These are phyloP conservation scores for Cinclus mexicanus DNA, from an alignment of 2,113 vertebrate species.

Conservation along the genomic window DNA sequence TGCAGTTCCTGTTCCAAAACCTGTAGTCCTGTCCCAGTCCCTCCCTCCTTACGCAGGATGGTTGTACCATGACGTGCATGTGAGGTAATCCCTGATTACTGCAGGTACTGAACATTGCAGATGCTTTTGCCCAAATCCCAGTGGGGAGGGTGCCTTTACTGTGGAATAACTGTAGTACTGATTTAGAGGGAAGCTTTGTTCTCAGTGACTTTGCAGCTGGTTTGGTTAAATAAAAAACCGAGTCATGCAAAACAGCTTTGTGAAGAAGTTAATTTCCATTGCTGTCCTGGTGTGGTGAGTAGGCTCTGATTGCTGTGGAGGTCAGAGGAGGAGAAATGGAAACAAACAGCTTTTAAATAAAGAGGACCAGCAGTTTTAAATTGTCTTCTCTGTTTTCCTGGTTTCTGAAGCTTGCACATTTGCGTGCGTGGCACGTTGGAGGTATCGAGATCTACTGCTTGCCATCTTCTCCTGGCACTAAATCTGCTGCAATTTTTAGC, in stretches of 20 bases:
- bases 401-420: neutral
- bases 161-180: neutral
- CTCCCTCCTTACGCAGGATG: neutral
- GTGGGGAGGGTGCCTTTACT: neutral
- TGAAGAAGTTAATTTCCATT: neutral
- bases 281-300: neutral
- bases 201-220: neutral
- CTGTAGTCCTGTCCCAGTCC: neutral
- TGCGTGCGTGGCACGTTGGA: neutral
- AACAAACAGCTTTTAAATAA: neutral
- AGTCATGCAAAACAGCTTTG: neutral
- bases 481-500: neutral
- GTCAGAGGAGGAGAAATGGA: neutral
- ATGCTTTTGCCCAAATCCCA: neutral
- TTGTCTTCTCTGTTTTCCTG: neutral
- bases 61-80: rapidly evolving
- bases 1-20: neutral
- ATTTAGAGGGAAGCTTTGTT: neutral
- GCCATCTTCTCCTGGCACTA: neutral
- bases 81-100: neutral
- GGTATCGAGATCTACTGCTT: neutral
- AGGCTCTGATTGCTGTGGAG: neutral
- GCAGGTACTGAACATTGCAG: neutral
- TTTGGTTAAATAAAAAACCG: neutral
- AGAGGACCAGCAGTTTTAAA: neutral